Base-by-base conservation (phyloP, 2,888 invertebrate species). In the Amorpha juglandis region DNA sequence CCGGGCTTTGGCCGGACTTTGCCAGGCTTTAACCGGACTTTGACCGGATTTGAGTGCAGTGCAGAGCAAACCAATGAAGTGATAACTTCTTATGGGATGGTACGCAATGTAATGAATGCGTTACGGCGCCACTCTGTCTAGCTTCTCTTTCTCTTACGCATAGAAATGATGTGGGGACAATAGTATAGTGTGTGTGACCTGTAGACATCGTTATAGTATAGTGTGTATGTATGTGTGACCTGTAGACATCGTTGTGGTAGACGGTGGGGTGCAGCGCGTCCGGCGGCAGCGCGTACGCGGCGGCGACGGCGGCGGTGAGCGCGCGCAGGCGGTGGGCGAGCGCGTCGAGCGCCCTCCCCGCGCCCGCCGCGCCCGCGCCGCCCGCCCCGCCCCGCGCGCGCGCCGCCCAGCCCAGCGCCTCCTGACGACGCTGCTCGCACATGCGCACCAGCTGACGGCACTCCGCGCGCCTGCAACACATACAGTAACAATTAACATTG, bases 201-300 rank as follows among this genome's bases (percentile, higher is more conserved):
- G n/a, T n/a, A n/a, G n/a, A n/a, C n/a, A n/a, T n/a, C n/a, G n/a
- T n/a, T n/a, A n/a, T n/a, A n/a, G n/a, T n/a, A n/a, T n/a, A 35
- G 63, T 63, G 8, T n/a, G n/a, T n/a, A n/a, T 12, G 33, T 7
- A 35, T 42, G 35, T n/a, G 35, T 38, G 3, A 64, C 67, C 67
- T 67, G 67, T 63, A 69, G 19, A 64, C 96, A 84, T 97, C 97
- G 77, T 97, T 97, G 81, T 97, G 96, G 85, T 95, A 97, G 74
- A 97, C 95, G 67, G 95, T 95, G 79, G 97, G 97, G 92, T 97
- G 96, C 64, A 96, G 90, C 84, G 96, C 96, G 81, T 96, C 95
- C 70, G 95, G 94, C 8, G 97, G 96, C 82, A 97, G 96, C 76
- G 94, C 94, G 85, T 97, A 97, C 8, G 96, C 96, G 69, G 94